Base-by-base conservation (phyloP, 2,888 invertebrate genomes). In the Macaria notata region DNA sequence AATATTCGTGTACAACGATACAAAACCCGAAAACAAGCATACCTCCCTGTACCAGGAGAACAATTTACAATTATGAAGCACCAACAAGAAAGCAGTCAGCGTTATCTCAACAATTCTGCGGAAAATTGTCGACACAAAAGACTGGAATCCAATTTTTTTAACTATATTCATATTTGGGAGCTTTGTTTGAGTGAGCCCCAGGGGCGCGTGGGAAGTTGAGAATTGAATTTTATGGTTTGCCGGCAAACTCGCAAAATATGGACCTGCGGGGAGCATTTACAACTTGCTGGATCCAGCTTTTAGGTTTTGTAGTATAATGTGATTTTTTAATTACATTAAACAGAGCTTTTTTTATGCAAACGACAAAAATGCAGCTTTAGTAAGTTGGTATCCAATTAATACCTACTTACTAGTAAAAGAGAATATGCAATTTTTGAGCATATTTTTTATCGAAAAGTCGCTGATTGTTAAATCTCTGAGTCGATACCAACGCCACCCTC, bases 151-250 rank as follows among this genome's bases (percentile, higher is more conserved):
- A 46, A 46, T 56, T 60, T 56, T 56, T 56, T 56, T 39, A 46
- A 56, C 42, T 50, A 42, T 60, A 56, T 53, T 52, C 55, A 52
- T 56, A 56, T 53, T 51, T 43, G 48, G 59, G 41, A 47, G 58
- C 49, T 59, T 61, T 60, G 61, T 63, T 65, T 58, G 53, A 62
- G 65, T 59, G 56, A 49, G 51, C 49, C 57, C 56, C 60, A 7
- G 9, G 51, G 62, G 56, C 41, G 41, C 49, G 52, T 44, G 50
- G 49, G 58, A 72, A 72, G 68, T 73, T 75, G 56, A 63, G 67
- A 70, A 75, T 75, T 75, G 72, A 75, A 75, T 75, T 75, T 75
- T 75, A 75, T 72, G 74, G 70, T 69, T 67, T 63, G 59, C 64
- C 31, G 50, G 63, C 65, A 62, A 68, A 67, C 56, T 64, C 62